Conservation (phyloP, 2,113 vertebrate species). For the Callaeas wilsoni region DNA sequence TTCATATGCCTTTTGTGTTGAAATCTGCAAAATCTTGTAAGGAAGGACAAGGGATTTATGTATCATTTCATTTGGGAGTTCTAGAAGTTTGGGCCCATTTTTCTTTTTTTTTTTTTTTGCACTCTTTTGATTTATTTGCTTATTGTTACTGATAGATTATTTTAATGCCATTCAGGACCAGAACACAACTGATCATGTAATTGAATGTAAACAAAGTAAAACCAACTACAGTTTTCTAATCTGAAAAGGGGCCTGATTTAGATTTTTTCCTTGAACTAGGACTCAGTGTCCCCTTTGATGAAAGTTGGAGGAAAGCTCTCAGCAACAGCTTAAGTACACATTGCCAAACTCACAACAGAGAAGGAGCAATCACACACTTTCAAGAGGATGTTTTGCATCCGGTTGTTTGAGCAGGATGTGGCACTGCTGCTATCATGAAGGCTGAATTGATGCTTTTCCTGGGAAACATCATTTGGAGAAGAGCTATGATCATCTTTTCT, state of each 20-base stretch:
- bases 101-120: background rate
- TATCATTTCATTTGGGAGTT: background rate
- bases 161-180: slow-evolving; percentile 1
- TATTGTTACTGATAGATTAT: background rate
- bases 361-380: background rate
- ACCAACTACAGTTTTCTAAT: background rate
- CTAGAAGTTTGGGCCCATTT: background rate
- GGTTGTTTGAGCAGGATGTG: background rate
- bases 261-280: slow-evolving; percentile 57
- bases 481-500: background rate
- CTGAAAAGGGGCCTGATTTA: slow-evolving; percentile 28
- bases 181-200: background rate
- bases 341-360: background rate
- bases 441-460: background rate
- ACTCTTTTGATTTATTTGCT: background rate
- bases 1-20: background rate
- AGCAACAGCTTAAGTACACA: slow-evolving; percentile 35
- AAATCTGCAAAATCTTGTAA: background rate
- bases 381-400: slow-evolving; percentile 14
- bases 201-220: slow-evolving; percentile 5
- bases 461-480: background rate
- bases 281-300: slow-evolving; percentile 55
- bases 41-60: background rate
- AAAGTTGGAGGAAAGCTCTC: slow-evolving; percentile 64
- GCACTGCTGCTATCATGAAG: background rate